A percentile compares a stretch with the other conserved stretches of the same genome.
phyloP scores from a whole-genome alignment of 1,140 invertebrate species.

The Lepidotrigona ventralis region DNA sequence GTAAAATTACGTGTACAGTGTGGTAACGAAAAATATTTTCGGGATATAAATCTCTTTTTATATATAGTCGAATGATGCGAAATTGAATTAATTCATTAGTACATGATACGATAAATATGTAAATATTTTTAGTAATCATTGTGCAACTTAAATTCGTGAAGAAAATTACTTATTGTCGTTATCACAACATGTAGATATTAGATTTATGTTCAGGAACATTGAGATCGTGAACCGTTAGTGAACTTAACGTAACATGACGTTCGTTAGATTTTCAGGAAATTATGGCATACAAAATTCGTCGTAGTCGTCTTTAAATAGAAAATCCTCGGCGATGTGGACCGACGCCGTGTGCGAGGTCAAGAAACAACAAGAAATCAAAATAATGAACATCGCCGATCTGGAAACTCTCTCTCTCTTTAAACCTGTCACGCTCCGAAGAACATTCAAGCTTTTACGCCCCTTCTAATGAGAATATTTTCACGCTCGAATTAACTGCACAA shows the following conservation, averaged over 20 bases:
- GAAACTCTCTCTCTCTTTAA: not conserved
- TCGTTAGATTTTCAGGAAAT: not conserved
- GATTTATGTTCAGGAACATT: too few relatives aligned
- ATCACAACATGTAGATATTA: too few relatives aligned
- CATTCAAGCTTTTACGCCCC: not conserved
- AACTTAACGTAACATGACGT: not conserved
- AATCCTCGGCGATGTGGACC: not conserved
- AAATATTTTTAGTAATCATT: too few relatives aligned
- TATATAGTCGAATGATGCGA: too few relatives aligned
- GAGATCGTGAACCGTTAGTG: not conserved
- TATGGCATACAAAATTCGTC: too few relatives aligned
- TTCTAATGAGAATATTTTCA: constrained; percentile 14
- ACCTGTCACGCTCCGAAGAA: not conserved
- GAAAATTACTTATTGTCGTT: too few relatives aligned
- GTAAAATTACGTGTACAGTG: not conserved
- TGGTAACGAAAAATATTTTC: too few relatives aligned
- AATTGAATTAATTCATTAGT: too few relatives aligned
- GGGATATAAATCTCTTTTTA: too few relatives aligned
- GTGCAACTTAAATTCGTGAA: too few relatives aligned
- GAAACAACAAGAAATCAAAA: constrained; percentile 13
- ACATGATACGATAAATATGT: too few relatives aligned
- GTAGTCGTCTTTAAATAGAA: constrained; percentile 2
- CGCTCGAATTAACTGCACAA: constrained; percentile 11
- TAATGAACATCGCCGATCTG: not conserved
- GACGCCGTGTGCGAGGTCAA: not conserved